Evolutionary conservation across 1,140 invertebrate genomes (phyloP).

Genomic region (honey bee (Apis mellifera)): DNA sequence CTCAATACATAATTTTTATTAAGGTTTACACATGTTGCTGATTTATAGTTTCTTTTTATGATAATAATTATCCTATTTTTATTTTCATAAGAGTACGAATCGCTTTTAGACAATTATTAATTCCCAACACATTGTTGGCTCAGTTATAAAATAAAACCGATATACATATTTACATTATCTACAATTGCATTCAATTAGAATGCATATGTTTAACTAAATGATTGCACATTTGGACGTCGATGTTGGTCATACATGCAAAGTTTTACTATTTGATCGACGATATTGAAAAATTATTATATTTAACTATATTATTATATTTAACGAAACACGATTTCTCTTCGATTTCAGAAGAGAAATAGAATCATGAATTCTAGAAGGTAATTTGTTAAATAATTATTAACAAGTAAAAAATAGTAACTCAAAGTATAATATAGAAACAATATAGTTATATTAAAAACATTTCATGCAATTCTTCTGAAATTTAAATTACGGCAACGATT

Average conservation of each 20-base stretch:
- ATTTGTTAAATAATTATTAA: constrained; percentile 39
- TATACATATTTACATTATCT: constrained; percentile 82
- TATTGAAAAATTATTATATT: constrained; percentile 36
- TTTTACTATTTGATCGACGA: constrained; percentile 52
- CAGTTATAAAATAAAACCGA: constrained; percentile 82
- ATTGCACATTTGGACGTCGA: constrained; percentile 81
- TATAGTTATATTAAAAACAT: background rate
- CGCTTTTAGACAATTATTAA: constrained; percentile 73
- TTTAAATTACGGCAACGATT: constrained; percentile 1
- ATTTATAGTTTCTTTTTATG: constrained; percentile 79
- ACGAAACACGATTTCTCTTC: constrained; percentile 15
- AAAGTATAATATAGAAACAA: constrained; percentile 21
- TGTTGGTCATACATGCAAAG: constrained; percentile 76
- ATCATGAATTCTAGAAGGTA: constrained; percentile 23
- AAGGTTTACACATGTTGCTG: constrained; percentile 79
- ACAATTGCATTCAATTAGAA: constrained; percentile 74
- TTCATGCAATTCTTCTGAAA: background rate
- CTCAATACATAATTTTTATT: constrained; percentile 82
- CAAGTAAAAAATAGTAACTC: constrained; percentile 19
- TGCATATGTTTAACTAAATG: constrained; percentile 76
- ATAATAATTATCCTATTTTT: constrained; percentile 79
- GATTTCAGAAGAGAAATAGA: background rate
- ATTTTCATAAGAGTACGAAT: constrained; percentile 72
- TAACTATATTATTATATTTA: background rate
- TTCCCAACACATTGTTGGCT: constrained; percentile 77